phyloP scores from a whole-genome alignment of 2,113 vertebrate species.

The Nycticryphes semicollaris region DNA sequence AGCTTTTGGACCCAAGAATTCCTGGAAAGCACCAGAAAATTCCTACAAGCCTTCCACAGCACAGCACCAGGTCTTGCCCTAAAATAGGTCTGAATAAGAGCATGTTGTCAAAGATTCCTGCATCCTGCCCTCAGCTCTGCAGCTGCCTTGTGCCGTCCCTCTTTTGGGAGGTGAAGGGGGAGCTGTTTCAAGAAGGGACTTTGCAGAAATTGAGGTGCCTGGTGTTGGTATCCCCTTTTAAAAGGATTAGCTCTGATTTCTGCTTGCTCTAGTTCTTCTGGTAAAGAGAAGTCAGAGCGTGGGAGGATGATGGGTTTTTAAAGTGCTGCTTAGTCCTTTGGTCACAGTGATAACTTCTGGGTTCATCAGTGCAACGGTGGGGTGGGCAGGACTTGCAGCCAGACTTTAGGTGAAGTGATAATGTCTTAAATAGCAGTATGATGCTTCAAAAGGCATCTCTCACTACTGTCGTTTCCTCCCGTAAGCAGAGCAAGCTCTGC shows the following conservation, averaged over 20 bases:
- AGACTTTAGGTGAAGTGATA: background rate
- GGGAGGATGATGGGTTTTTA: background rate
- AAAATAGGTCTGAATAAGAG: background rate
- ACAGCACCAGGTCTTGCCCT: background rate
- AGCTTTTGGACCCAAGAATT: background rate
- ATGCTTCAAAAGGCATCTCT: background rate
- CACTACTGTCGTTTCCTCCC: rapidly evolving
- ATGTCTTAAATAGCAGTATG: background rate
- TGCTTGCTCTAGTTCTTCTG: background rate
- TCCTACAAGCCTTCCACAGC: background rate
- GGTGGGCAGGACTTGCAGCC: background rate
- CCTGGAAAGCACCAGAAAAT: background rate
- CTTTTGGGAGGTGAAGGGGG: background rate
- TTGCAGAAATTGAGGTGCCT: background rate
- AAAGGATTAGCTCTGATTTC: background rate
- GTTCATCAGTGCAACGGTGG: background rate
- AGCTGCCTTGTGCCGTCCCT: background rate
- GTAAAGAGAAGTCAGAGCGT: background rate
- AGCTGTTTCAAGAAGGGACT: background rate
- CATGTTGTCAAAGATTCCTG: rapidly evolving
- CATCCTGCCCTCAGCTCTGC: background rate
- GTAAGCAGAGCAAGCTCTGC: background rate
- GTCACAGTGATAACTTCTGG: background rate
- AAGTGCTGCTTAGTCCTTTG: background rate
- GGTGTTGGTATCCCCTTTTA: background rate